Evolutionary conservation across 53 echinoderm and acorn worm species (phyloP).

Genomic region (Stichopus horrens): DNA sequence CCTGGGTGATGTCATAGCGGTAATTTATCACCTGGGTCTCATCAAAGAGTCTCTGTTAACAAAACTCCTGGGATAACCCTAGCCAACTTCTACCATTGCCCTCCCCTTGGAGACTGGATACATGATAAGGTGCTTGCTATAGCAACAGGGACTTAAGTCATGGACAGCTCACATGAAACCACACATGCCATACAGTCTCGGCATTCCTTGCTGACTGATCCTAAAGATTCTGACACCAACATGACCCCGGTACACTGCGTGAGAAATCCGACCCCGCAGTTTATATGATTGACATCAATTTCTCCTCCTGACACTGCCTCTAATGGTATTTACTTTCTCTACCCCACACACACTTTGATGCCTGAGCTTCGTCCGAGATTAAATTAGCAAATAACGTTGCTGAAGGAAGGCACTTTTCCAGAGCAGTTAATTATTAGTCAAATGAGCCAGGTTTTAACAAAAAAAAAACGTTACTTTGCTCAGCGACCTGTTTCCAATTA

Average conservation of each 20-base stretch:
- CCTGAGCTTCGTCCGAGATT: constrained; percentile 13
- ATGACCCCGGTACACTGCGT: constrained; percentile 36
- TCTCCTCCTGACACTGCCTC: constrained; percentile 24
- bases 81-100: constrained; percentile 5
- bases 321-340: constrained; percentile 30
- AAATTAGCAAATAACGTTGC: constrained; percentile 30
- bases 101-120: not conserved
- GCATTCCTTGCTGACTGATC: constrained; percentile 29
- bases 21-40: not conserved
- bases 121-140: no score
- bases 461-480: constrained; percentile 10
- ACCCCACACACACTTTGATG: constrained; percentile 5
- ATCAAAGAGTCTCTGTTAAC: constrained; percentile 20
- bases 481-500: constrained; percentile 33
- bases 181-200: constrained; percentile 41
- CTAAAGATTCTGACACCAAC: not conserved
- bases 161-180: constrained; percentile 21
- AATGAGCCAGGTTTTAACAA: constrained; percentile 34
- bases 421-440: constrained; percentile 32
- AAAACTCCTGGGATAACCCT: not conserved
- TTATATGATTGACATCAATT: constrained; percentile 40
- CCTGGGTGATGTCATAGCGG: not conserved
- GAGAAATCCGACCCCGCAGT: constrained; percentile 22
- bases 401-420: constrained; percentile 5
- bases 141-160: not conserved